Base-by-base conservation (phyloP, 2,113 vertebrate species). In the Anolis carolinensis region DNA sequence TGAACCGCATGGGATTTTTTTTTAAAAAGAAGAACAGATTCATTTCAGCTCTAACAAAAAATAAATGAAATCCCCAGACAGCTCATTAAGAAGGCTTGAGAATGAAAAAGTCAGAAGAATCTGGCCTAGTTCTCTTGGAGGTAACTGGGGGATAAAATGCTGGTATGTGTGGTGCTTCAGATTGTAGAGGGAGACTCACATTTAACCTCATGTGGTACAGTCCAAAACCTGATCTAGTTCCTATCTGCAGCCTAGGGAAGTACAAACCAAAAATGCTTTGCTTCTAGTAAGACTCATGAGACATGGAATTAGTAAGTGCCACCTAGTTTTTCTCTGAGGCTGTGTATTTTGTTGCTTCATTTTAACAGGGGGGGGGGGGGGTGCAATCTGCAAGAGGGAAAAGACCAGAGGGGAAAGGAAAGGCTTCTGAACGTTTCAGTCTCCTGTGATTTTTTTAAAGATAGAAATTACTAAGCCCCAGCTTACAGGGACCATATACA, bases 41-140 rank as follows among this genome's bases (percentile, higher is more conserved):
- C 50, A 82, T 55, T 36, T 55, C 4, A 14, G 50, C 50, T 10
- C 11, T 30, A 82, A 82, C 25, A 59, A 82, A 18, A 71, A 59
- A 71, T 59, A 52, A 34, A 75, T 27, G 39, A 44, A 70, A 82
- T 79, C 77, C 77, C 77, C 52, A 59, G 48, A 82, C 10, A 82
- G 48, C 67, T 82, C 67, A 55, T 72, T 72, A 59, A 72, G 23
- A 72, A 72, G 52, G 50, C 50, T 82, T 36, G 68, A 82, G 81
- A 48, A 55, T 34, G 32, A 82, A 32, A 32, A 82, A 59, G 50
- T 55, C 50, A 52, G 48, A 52, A 32, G 13, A 34, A 7, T 68
- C 65, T 36, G 81, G 48, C 68, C 70, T 72, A 72, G n/a, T 72
- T 82, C 68, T 72, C 72, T 27, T 13, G 71, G 48, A 34, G 68